These are phyloP conservation scores for Melanotus villosus DNA, from an alignment of 2,888 invertebrate species.

Conservation along the genomic window DNA sequence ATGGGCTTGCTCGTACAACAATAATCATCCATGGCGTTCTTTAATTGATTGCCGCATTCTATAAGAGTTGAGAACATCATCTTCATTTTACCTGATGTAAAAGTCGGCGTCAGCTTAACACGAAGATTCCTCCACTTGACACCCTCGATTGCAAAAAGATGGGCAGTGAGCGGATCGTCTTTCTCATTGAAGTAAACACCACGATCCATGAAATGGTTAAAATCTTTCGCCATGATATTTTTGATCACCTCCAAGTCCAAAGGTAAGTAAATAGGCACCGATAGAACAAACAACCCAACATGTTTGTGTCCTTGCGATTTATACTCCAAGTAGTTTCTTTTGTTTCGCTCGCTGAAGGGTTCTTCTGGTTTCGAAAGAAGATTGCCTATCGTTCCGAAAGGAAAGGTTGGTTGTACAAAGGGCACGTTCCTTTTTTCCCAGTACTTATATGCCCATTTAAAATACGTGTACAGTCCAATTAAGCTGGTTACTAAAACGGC, in stretches of 20 bases:
- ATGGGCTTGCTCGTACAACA: constrained; percentile 17
- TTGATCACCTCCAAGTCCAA: constrained; percentile 55
- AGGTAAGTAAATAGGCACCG: constrained; percentile 44
- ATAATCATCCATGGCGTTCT: constrained; percentile 1
- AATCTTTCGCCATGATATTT: constrained; percentile 72
- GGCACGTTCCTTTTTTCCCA: constrained; percentile 47
- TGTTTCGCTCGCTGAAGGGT: not conserved
- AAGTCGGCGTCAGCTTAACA: constrained; percentile 74
- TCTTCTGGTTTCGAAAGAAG: constrained; percentile 19
- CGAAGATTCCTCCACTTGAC: constrained; percentile 75
- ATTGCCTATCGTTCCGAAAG: constrained; percentile 55
- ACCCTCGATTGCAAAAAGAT: constrained; percentile 72
- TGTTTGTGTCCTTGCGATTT: constrained; percentile 48
- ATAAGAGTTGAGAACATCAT: constrained; percentile 73
- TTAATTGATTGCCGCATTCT: constrained; percentile 56
- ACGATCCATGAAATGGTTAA: constrained; percentile 75
- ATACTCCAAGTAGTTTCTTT: constrained; percentile 44
- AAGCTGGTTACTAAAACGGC: not conserved
- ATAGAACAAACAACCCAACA: constrained; percentile 50
- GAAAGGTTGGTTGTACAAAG: constrained; percentile 51
- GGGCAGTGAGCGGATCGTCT: constrained; percentile 72
- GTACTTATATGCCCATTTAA: constrained; percentile 47
- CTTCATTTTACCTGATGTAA: too few relatives aligned
- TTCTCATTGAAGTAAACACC: constrained; percentile 72
- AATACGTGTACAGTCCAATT: constrained; percentile 16